Conservation (phyloP, 2,113 vertebrate species). For the Podarcis raffonei region DNA sequence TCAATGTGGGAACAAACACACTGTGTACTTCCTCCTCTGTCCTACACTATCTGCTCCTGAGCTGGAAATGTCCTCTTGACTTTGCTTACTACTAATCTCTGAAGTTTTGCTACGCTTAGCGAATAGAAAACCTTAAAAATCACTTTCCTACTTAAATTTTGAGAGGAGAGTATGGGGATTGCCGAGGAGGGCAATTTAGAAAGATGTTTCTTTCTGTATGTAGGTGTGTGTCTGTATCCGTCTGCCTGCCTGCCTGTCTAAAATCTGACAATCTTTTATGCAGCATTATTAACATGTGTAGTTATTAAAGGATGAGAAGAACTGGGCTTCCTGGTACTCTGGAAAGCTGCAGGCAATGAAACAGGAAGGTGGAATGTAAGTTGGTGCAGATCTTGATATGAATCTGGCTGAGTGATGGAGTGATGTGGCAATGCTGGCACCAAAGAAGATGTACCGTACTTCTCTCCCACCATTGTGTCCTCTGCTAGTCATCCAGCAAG, state of each 20-base stretch:
- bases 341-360: no score
- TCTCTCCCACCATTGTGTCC: no score
- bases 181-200: constrained; percentile 40
- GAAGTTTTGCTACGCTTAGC: constrained; percentile 67
- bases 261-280: constrained; percentile 5
- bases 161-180: constrained; percentile 47
- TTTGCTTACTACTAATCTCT: constrained; percentile 66
- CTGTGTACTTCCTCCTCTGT: constrained; percentile 63
- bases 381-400: no score
- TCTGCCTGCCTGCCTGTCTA: no score
- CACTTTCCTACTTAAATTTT: constrained; percentile 69
- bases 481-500: no score
- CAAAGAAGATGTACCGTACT: no score
- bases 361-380: no score
- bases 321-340: background rate
- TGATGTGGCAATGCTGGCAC: no score
- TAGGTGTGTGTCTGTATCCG: no score
- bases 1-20: constrained; percentile 66
- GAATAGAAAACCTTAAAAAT: constrained; percentile 65
- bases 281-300: background rate
- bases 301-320: background rate
- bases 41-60: constrained; percentile 54
- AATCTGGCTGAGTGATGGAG: no score
- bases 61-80: constrained; percentile 67
- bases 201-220: background rate